Evolutionary conservation across 2,888 invertebrate species (phyloP).

Genomic region (Leptura quadrifasciata): DNA sequence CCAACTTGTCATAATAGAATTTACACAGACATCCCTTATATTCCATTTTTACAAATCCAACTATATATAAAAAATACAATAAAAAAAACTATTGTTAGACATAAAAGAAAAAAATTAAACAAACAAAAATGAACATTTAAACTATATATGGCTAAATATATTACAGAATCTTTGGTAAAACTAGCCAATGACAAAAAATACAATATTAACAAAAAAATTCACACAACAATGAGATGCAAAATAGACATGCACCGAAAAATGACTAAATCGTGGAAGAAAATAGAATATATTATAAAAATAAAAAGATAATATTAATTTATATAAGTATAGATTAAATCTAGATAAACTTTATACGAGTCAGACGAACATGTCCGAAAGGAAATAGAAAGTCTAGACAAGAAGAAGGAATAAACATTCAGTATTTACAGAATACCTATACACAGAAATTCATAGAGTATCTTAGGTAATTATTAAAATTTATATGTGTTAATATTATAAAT

Average conservation of each 20-base stretch:
- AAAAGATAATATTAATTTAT: conserved; percentile 55
- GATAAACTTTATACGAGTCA: conserved; percentile 47
- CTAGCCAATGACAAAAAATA: conserved; percentile 71
- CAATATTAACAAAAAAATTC: conserved; percentile 62
- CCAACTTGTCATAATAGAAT: conserved; percentile 72
- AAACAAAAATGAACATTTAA: conserved; percentile 56
- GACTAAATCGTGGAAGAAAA: conserved; percentile 55
- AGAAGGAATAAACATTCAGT: conserved; percentile 65
- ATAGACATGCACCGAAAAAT: conserved; percentile 59
- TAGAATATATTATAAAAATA: conserved; percentile 56
- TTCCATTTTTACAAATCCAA: conserved; percentile 68
- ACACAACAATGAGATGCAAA: conserved; percentile 65
- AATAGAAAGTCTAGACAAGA: conserved; percentile 54
- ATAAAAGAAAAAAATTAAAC: conserved; percentile 58
- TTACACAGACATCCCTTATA: conserved; percentile 71
- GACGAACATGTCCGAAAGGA: conserved; percentile 49
- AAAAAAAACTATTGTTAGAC: conserved; percentile 61
- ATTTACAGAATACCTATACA: conserved; percentile 71
- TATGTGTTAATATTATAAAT: conserved; percentile 71
- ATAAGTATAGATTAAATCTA: conserved; percentile 49
- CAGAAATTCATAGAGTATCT: conserved; percentile 70
- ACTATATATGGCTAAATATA: conserved; percentile 63
- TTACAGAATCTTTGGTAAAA: conserved; percentile 74
- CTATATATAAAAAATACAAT: conserved; percentile 62
- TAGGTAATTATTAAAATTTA: conserved; percentile 70